Conservation (phyloP, 1,140 invertebrate genomes). For the Neoseiulus cucumeris region DNA sequence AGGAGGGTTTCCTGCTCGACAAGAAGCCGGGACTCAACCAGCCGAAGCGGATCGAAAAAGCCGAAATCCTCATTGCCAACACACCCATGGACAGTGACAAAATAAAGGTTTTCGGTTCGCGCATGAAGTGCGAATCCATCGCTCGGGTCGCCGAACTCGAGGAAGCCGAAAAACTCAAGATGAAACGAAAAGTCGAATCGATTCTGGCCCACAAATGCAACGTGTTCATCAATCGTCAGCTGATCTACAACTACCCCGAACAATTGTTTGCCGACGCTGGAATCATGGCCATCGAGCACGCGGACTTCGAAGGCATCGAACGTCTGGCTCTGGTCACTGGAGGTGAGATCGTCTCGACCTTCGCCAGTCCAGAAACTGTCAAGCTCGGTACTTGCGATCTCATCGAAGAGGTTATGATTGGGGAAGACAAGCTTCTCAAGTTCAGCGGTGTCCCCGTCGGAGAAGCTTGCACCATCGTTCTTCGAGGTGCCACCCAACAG, state of each 20-base stretch:
- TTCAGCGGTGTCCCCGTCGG: slow-evolving; percentile 87
- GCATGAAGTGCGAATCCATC: slow-evolving; percentile 90
- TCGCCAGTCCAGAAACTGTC: slow-evolving; percentile 74
- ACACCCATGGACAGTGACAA: slow-evolving; percentile 99
- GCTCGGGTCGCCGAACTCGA: slow-evolving; percentile 96
- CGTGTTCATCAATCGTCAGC: slow-evolving; percentile 96
- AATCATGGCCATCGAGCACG: slow-evolving; percentile 98
- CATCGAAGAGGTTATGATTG: slow-evolving; percentile 96
- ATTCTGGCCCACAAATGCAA: slow-evolving; percentile 89
- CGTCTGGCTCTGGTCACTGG: slow-evolving; percentile 82
- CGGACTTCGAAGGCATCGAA: slow-evolving; percentile 98
- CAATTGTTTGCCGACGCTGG: slow-evolving; percentile 95
- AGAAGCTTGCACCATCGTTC: slow-evolving; percentile 88
- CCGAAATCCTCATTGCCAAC: slow-evolving; percentile 95
- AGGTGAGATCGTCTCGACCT: slow-evolving; percentile 96
- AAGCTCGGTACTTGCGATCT: slow-evolving; percentile 82
- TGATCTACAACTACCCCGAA: slow-evolving; percentile 99
- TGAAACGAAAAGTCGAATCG: slow-evolving; percentile 97
- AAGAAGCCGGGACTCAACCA: slow-evolving; percentile 85
- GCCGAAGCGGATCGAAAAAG: slow-evolving; percentile 71
- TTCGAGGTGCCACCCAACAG: slow-evolving; percentile 96
- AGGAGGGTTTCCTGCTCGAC: slow-evolving; percentile 92
- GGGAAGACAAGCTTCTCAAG: slow-evolving; percentile 83
- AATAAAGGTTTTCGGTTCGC: slow-evolving; percentile 97
- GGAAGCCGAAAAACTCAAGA: slow-evolving; percentile 94